phyloP scores from a whole-genome alignment of 2,797 vertebrate species.

The Leuciscus waleckii region DNA sequence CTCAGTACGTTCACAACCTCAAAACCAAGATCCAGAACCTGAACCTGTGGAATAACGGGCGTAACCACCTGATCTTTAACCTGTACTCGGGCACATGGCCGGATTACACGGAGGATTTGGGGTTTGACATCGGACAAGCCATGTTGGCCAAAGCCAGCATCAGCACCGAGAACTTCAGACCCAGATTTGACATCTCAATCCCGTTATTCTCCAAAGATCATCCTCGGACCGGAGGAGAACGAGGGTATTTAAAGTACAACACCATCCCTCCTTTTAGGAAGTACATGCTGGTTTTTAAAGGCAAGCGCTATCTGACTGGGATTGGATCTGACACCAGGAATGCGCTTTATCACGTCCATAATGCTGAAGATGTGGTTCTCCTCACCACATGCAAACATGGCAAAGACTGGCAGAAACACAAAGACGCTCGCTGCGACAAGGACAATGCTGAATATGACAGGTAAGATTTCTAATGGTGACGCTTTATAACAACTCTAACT shows the following conservation, averaged over 20 bases:
- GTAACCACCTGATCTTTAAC: constrained; percentile 99
- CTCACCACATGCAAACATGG: constrained; percentile 99
- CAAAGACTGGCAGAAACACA: constrained; percentile 99
- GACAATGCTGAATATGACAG: constrained; percentile 97
- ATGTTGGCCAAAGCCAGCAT: constrained; percentile 99
- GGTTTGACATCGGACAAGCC: constrained; percentile 95
- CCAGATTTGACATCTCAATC: constrained; percentile 96
- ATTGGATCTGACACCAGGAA: constrained; percentile 99
- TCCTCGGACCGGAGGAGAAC: constrained; percentile 95
- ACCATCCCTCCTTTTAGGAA: constrained; percentile 96
- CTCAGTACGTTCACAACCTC: constrained; percentile 96
- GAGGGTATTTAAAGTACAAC: constrained; percentile 93
- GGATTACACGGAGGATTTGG: constrained; percentile 97
- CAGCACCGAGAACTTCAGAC: constrained; percentile 95
- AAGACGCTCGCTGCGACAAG: constrained; percentile 94
- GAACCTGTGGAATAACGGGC: constrained; percentile 95
- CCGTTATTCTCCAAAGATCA: constrained; percentile 99
- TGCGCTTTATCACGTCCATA: constrained; percentile 98
- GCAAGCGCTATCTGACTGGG: constrained; percentile 97
- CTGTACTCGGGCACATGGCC: constrained; percentile 99
- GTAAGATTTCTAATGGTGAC: constrained; percentile 77
- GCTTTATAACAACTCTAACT: background rate
- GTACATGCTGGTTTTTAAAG: constrained; percentile 99
- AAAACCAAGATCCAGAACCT: constrained; percentile 93
- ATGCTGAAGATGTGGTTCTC: constrained; percentile 95